phyloP scores from a whole-genome alignment of 2,113 vertebrate genomes.

The Mugil cephalus region DNA sequence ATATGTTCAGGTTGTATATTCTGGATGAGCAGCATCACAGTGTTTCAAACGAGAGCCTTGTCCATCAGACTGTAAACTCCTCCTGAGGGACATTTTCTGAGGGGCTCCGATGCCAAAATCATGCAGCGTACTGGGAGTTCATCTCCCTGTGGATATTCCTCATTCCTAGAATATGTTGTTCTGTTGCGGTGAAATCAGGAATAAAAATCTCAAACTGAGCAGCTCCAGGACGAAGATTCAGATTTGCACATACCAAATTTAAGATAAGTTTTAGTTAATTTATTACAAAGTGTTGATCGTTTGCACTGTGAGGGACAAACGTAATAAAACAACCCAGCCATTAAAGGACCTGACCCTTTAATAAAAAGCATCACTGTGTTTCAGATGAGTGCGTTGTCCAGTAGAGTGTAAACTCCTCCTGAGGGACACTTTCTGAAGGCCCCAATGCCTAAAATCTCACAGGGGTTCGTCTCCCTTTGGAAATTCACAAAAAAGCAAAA shows the following conservation, averaged over 20 bases:
- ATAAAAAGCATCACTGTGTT: slow-evolving; percentile 5
- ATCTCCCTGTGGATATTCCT: slow-evolving; percentile 38
- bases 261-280: too few species aligned
- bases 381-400: neutral
- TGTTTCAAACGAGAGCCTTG: neutral
- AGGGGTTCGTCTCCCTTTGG: slow-evolving; percentile 32
- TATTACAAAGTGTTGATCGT: too few species aligned
- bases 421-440: slow-evolving; percentile 11
- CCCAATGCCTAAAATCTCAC: slow-evolving; percentile 10
- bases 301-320: too few species aligned
- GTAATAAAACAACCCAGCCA: too few species aligned
- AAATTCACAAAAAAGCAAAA: slow-evolving; percentile 23
- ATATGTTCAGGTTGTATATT: neutral
- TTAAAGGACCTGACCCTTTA: too few species aligned
- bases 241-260: too few species aligned
- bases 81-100: slow-evolving; percentile 15
- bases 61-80: slow-evolving; percentile 6
- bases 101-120: slow-evolving; percentile 11
- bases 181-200: too few species aligned
- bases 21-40: neutral
- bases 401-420: slow-evolving; percentile 19
- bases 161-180: slow-evolving; percentile 23
- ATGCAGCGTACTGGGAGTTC: slow-evolving; percentile 3
- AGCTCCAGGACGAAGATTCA: too few species aligned
- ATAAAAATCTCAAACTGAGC: too few species aligned